Evolutionary conservation across 2,113 vertebrate species (phyloP), one percentile per base, ranked within the genome.

Genomic region (Coregonus clupeaformis): DNA sequence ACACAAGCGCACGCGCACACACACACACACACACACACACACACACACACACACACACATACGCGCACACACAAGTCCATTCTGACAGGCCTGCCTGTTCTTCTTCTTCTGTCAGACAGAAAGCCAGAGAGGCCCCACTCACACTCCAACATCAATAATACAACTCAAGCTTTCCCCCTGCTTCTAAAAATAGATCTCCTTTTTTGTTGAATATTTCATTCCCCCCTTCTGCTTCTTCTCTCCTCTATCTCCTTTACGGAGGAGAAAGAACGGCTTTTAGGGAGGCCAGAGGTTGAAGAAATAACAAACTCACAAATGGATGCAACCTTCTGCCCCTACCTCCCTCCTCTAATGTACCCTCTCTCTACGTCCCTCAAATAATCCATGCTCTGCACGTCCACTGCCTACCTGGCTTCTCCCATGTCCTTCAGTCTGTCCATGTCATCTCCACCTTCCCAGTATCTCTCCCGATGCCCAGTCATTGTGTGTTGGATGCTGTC

Each of bases 141-240:
- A 55, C 82, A 76, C 74, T 70, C 75, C 77, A 75, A 72, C 87
- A 92, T 93, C 83, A 92, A 92, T 92, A 91, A 92, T 91, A 90
- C 76, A 93, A 77, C 74, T 63, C 68, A 83, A 87, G 62, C 73
- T 69, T 72, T 62, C 76, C 84, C 81, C 80, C 63, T 80, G 72
- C 47, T 55, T 87, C 90, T 87, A 89, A 90, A 92, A 91, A 88
- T 90, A 92, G 80, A 81, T 72, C 64, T 81, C 47, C 69, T 83
- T 83, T 86, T 85, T 82, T 76, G 49, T 85, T 93, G 49, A 93
- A 93, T 92, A 91, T 92, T 93, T 92, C 32, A 93, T 91, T 78
- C 47, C 22, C 68, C 63, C 73, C 76, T 81, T 49, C 7, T 27
- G 60, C 49, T 59, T 79, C 47, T 80, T 75, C 32, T 75, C 12